Percentiles rank a stretch among this genome's conserved stretches.
Evolutionary conservation across 2,888 invertebrate genomes (phyloP).

Genomic region (Epinotia demarniana): DNA sequence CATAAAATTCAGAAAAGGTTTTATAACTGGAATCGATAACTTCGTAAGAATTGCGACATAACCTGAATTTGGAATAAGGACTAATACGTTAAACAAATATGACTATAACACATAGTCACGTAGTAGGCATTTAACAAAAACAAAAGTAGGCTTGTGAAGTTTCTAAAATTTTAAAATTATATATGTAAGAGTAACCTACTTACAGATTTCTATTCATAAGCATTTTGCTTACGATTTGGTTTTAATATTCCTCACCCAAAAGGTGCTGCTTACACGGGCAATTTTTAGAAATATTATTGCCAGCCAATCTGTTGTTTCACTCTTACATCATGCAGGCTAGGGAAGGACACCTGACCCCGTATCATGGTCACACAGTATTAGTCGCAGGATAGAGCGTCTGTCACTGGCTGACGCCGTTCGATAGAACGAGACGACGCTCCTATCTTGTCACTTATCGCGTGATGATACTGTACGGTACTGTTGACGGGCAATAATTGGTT

Average conservation of each 20-base stretch:
- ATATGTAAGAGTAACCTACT: not conserved
- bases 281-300: too few species aligned
- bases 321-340: too few species aligned
- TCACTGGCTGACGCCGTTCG: too few species aligned
- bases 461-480: too few species aligned
- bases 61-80: conserved; percentile 69
- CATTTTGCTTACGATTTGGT: conserved; percentile 11
- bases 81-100: conserved; percentile 47
- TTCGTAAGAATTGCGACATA: conserved; percentile 68
- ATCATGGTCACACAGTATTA: too few species aligned
- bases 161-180: conserved; percentile 7
- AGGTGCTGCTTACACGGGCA: too few species aligned
- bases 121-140: conserved; percentile 24
- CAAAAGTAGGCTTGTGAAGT: conserved; percentile 11
- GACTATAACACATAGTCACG: conserved; percentile 34
- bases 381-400: too few species aligned
- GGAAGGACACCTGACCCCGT: too few species aligned
- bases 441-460: too few species aligned
- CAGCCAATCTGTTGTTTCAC: too few species aligned
- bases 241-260: not conserved
- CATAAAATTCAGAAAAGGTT: not conserved
- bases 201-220: conserved; percentile 7
- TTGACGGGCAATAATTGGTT: too few species aligned
- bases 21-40: conserved; percentile 51
- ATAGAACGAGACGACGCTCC: too few species aligned